Evolutionary conservation across 2,888 invertebrate species (phyloP).

Genomic region (Spisula solida): DNA sequence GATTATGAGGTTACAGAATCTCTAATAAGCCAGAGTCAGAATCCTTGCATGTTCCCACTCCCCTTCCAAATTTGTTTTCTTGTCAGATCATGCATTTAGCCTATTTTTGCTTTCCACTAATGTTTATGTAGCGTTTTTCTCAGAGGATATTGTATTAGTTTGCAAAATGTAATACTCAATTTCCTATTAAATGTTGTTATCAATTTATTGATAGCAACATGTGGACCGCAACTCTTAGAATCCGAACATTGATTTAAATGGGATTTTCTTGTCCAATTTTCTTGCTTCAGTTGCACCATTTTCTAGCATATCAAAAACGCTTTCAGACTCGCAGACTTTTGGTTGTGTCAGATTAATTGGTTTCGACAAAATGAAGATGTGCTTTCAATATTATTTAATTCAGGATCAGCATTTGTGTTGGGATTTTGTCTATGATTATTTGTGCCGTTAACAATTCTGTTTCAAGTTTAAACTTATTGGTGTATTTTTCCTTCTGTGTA

Average conservation of each 20-base stretch:
- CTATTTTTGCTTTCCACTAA: neutral
- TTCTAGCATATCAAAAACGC: neutral
- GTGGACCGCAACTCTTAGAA: neutral
- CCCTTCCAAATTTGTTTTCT: too few species aligned
- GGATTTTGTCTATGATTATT: neutral
- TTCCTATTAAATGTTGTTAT: constrained; percentile 2
- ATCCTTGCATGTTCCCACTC: too few species aligned
- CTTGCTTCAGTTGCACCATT: neutral
- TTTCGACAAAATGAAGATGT: constrained; percentile 1
- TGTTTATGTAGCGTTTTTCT: neutral
- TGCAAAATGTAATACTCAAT: neutral
- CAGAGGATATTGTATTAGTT: neutral
- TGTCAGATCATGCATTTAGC: too few species aligned
- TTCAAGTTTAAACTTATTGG: neutral
- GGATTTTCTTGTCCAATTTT: constrained; percentile 20
- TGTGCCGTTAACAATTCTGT: neutral
- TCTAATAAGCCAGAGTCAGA: too few species aligned
- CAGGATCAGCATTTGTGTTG: neutral
- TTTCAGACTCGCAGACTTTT: neutral
- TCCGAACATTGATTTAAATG: constrained; percentile 3
- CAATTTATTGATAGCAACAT: neutral
- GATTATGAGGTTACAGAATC: too few species aligned
- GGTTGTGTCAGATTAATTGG: constrained; percentile 1
- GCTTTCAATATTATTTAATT: neutral
- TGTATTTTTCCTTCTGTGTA: too few species aligned